Conservation (phyloP, 1,140 invertebrate species). For the Drosophila willistoni region DNA sequence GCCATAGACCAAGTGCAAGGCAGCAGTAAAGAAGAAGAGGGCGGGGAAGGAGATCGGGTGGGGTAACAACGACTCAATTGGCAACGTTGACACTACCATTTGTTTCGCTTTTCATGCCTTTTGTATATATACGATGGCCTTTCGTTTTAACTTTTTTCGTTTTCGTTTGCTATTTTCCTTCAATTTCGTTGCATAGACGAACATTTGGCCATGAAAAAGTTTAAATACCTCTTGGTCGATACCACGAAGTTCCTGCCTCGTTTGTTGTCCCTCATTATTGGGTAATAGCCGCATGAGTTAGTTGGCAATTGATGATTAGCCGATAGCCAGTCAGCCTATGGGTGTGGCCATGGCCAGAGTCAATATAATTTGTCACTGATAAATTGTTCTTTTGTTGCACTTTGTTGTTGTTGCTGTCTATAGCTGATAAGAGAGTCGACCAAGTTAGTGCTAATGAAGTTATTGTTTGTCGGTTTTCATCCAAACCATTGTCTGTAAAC, state of each 20-base stretch:
- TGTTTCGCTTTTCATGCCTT: conserved; percentile 65
- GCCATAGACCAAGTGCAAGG: conserved; percentile 65
- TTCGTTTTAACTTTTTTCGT: conserved; percentile 25
- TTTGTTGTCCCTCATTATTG: conserved; percentile 53
- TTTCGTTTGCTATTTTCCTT: conserved; percentile 37
- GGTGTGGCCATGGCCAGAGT: background rate
- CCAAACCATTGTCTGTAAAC: too few species aligned
- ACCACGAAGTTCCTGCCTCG: conserved; percentile 15
- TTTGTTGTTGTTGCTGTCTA: background rate
- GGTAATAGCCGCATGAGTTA: conserved; percentile 45
- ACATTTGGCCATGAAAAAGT: conserved; percentile 80
- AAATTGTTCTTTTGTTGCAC: conserved; percentile 55
- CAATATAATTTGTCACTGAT: conserved; percentile 70
- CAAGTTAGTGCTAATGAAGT: conserved; percentile 58
- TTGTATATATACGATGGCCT: conserved; percentile 45
- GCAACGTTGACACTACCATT: conserved; percentile 66
- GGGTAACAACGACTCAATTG: conserved; percentile 54
- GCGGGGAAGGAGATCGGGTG: background rate
- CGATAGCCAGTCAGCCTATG: conserved; percentile 23
- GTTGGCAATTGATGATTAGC: conserved; percentile 41
- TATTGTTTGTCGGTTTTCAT: conserved; percentile 35
- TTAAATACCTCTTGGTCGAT: conserved; percentile 58
- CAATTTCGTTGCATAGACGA: conserved; percentile 49
- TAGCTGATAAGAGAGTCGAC: conserved; percentile 48
- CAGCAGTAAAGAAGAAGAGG: conserved; percentile 15